These are phyloP conservation scores for Coilia nasus DNA, from an alignment of 2,797 vertebrate genomes.

Conservation along the genomic window DNA sequence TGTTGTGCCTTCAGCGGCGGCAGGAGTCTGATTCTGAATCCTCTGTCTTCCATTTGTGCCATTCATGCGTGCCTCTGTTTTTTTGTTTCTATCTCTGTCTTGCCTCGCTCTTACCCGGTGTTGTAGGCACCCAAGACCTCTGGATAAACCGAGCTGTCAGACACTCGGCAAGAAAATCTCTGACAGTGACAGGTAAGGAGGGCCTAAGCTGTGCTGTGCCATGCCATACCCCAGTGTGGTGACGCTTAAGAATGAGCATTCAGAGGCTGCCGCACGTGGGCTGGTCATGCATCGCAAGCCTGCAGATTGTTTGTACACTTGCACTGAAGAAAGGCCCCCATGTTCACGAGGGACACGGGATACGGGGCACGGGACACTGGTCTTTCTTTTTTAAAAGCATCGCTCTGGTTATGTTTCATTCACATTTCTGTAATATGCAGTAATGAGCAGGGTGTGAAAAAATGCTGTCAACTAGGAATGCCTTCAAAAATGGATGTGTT, in stretches of 20 bases:
- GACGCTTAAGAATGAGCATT: not conserved
- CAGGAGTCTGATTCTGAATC: not conserved
- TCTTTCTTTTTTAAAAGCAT: not conserved
- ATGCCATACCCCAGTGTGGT: not conserved
- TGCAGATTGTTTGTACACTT: not conserved
- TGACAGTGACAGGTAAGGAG: constrained; percentile 92
- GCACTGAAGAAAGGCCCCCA: not conserved
- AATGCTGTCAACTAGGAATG: too few relatives aligned
- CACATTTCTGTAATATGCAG: not conserved
- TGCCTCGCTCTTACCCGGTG: constrained; percentile 79
- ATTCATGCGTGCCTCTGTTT: constrained; percentile 37
- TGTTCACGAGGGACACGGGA: not conserved
- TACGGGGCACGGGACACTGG: not conserved
- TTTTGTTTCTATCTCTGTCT: constrained; percentile 58
- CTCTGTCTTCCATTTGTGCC: constrained; percentile 45
- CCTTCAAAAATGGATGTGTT: too few relatives aligned
- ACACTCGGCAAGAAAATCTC: constrained; percentile 85
- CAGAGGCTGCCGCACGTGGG: not conserved
- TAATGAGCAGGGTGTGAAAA: too few relatives aligned
- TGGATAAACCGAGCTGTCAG: constrained; percentile 89
- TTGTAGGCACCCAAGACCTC: constrained; percentile 90
- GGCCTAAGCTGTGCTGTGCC: constrained; percentile 47
- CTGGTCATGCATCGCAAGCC: not conserved
- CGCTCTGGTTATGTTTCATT: too few relatives aligned
- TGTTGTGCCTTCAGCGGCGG: not conserved